A percentile compares a stretch with the other conserved stretches of the same genome.
Evolutionary conservation across 2,113 vertebrate species (phyloP).

Genomic region (Rhodinocichla rosea): DNA sequence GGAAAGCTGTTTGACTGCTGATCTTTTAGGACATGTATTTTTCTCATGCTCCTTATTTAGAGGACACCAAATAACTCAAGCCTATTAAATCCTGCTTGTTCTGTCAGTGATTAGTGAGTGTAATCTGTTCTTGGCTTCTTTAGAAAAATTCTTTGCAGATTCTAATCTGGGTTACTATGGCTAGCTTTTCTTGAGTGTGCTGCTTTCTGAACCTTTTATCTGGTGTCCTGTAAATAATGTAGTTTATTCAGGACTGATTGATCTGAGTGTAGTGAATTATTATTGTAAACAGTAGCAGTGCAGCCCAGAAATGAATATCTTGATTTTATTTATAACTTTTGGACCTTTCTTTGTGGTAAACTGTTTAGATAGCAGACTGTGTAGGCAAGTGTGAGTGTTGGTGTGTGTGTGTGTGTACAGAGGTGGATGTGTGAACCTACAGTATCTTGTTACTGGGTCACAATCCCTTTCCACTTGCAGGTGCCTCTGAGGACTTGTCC

Average conservation of each 20-base stretch:
- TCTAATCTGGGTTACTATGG: background rate
- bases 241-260: background rate
- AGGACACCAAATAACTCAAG: background rate
- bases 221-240: background rate
- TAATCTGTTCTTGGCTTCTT: constrained; percentile 53
- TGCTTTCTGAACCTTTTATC: background rate
- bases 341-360: background rate
- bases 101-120: background rate
- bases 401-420: background rate
- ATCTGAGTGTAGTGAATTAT: background rate
- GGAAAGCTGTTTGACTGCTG: background rate
- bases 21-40: background rate
- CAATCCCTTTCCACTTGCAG: background rate
- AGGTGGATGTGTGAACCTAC: background rate
- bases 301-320: background rate
- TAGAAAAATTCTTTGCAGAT: background rate
- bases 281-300: background rate
- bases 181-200: background rate
- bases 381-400: background rate
- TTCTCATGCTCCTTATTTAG: background rate
- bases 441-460: background rate
- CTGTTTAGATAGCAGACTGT: background rate
- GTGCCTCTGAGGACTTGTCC: background rate
- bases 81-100: constrained; percentile 11
- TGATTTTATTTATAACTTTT: background rate